Percentiles rank a stretch among this genome's conserved stretches.
Evolutionary conservation across 2,797 vertebrate genomes (phyloP).

Genomic region (Capromys pilorides): DNA sequence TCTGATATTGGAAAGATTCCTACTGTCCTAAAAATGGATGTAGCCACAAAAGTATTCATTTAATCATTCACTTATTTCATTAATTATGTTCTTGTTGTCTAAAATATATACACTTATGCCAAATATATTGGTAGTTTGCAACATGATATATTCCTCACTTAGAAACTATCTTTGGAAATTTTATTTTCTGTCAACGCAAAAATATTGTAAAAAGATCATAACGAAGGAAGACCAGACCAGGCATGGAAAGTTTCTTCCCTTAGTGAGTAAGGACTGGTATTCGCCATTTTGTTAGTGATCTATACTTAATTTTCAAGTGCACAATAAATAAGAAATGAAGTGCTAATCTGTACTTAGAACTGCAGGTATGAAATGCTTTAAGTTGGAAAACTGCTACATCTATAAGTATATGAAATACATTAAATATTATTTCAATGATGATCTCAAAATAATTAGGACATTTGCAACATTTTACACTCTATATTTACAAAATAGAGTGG

Average conservation of each 20-base stretch:
- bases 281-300: neutral
- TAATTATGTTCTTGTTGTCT: neutral
- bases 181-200: neutral
- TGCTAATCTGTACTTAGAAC: conserved; percentile 10
- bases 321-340: conserved; percentile 7
- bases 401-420: neutral
- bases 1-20: neutral
- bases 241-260: neutral
- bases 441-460: neutral
- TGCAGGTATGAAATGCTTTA: neutral
- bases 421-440: neutral
- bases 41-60: neutral
- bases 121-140: neutral
- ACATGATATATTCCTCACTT: neutral
- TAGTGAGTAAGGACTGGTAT: neutral
- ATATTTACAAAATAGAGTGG: too few relatives aligned
- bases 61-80: neutral
- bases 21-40: neutral
- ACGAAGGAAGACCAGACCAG: neutral
- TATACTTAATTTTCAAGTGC: neutral
- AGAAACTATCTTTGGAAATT: neutral
- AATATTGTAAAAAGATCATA: conserved; percentile 22
- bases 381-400: conserved; percentile 19
- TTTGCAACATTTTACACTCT: neutral
- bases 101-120: neutral